A percentile compares a stretch with the other conserved stretches of the same genome.
phyloP scores from a whole-genome alignment of 1,140 invertebrate species.

The Pteromalus puparum region DNA sequence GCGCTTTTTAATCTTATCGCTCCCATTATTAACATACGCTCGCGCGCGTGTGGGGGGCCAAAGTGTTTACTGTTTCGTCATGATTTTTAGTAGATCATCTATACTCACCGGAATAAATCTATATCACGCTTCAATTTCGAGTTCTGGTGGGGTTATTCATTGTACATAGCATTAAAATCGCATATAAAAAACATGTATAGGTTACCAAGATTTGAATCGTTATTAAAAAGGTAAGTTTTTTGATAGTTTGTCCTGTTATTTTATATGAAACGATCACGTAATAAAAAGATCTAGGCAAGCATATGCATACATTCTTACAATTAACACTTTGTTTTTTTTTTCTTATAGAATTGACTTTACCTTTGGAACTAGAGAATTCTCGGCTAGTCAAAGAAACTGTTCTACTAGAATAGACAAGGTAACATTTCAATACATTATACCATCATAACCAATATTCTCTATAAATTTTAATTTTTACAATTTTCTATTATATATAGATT shows the following conservation, averaged over 20 bases:
- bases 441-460: neutral
- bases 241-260: neutral
- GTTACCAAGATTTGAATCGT: neutral
- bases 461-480: neutral
- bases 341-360: constrained; percentile 33
- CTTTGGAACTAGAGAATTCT: neutral
- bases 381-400: neutral
- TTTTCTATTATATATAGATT: constrained; percentile 70
- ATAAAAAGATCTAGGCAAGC: too few species aligned
- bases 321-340: neutral
- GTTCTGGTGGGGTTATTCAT: neutral
- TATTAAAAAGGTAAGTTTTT: neutral
- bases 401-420: constrained; percentile 45
- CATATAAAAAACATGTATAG: neutral
- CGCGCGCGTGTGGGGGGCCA: neutral
- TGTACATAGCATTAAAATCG: too few species aligned
- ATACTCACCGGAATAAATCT: neutral
- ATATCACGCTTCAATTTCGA: neutral
- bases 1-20: neutral
- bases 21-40: neutral
- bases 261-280: neutral
- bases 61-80: constrained; percentile 29
- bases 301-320: neutral
- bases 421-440: neutral
- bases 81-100: neutral